Conservation (phyloP, 2,113 vertebrate species). For the Bombycilla garrulus region DNA sequence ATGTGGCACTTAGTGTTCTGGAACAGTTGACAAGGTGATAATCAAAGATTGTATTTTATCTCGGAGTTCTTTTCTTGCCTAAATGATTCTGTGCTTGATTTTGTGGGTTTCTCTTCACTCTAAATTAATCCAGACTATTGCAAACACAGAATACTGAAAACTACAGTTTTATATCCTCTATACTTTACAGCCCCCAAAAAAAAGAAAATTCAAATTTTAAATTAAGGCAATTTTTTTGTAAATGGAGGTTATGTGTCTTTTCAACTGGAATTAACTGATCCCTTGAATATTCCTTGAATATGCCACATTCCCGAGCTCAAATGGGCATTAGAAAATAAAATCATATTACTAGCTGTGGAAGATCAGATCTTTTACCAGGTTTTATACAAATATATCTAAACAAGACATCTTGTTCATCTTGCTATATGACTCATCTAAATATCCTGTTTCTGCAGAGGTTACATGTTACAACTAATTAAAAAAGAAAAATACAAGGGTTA, state of each 20-base stretch:
- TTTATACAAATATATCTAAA: not conserved
- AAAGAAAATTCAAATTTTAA: not conserved
- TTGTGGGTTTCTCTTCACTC: not conserved
- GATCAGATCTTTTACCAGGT: not conserved
- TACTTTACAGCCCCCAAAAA: not conserved
- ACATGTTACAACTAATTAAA: not conserved
- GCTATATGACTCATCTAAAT: not conserved
- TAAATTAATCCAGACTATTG: not conserved
- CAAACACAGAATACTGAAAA: not conserved
- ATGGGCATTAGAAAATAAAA: not conserved
- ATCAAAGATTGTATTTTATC: not conserved
- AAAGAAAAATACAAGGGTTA: not conserved
- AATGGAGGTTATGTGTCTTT: not conserved
- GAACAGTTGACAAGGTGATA: too few relatives aligned
- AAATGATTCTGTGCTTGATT: fast-evolving
- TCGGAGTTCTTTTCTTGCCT: not conserved
- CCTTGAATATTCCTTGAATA: not conserved
- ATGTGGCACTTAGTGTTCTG: not conserved
- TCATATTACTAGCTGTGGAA: not conserved
- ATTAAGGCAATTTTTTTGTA: not conserved
- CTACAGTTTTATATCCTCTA: not conserved
- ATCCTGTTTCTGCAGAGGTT: not conserved
- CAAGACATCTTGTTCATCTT: not conserved
- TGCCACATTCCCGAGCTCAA: not conserved
- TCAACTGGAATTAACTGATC: not conserved